These are phyloP conservation scores for Epizoanthus scotinus DNA, from an alignment of 92 coral and sea anemone genomes.

Conservation along the genomic window DNA sequence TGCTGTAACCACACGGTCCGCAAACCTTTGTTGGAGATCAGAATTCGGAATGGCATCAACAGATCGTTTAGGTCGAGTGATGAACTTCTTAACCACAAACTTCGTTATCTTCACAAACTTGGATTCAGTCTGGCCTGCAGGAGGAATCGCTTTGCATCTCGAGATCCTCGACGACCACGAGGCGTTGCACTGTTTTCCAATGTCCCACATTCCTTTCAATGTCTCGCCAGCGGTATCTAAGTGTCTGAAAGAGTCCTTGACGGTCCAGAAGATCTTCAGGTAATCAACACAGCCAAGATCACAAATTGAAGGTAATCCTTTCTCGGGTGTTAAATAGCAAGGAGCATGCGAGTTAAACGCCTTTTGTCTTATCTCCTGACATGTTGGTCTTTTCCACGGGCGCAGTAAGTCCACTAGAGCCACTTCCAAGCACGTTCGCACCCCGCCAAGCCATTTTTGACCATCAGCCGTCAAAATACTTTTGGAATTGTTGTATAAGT, in stretches of 20 bases:
- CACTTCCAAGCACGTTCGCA: slow-evolving; percentile 74
- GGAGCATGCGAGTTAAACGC: slow-evolving; percentile 56
- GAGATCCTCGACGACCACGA: background rate
- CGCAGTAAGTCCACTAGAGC: slow-evolving; percentile 53
- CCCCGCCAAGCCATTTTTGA: slow-evolving; percentile 55
- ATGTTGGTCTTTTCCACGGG: slow-evolving; percentile 33
- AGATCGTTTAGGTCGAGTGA: slow-evolving; percentile 41
- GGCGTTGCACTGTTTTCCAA: slow-evolving; percentile 41
- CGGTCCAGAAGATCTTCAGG: slow-evolving; percentile 58
- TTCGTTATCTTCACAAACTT: slow-evolving; percentile 36
- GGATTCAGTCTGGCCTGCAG: too few species aligned
- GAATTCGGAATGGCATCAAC: slow-evolving; percentile 44
- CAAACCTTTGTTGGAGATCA: slow-evolving; percentile 55
- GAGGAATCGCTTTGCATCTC: too few species aligned
- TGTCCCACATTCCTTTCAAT: slow-evolving; percentile 67
- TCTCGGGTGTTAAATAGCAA: slow-evolving; percentile 63
- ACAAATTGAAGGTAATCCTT: slow-evolving; percentile 58
- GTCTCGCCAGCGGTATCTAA: slow-evolving; percentile 65
- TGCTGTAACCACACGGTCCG: slow-evolving; percentile 48
- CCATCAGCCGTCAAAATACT: slow-evolving; percentile 43
- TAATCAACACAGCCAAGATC: slow-evolving; percentile 53
- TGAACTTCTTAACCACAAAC: slow-evolving; percentile 28
- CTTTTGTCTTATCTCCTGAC: slow-evolving; percentile 51
- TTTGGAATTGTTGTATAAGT: slow-evolving; percentile 33
- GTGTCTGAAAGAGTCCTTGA: slow-evolving; percentile 50